Base-by-base conservation (phyloP, 2,888 invertebrate species). In the Chironomus riparius region DNA sequence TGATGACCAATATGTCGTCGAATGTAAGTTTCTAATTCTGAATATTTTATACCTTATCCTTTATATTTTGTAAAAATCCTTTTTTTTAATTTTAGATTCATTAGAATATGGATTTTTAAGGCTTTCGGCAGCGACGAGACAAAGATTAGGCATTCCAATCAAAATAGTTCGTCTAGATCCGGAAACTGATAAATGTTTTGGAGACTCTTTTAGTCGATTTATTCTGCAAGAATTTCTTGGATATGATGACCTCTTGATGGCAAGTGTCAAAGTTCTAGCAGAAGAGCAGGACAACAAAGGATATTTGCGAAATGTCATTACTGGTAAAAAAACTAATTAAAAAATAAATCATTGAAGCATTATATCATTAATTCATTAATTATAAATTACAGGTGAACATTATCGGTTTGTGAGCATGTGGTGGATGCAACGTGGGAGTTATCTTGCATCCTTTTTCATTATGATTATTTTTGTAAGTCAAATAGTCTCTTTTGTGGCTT, bases 401-500 rank as follows among this genome's bases (percentile, higher is more conserved):
- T 99, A 97, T 84, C 91, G 97, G 77, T 99, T 99, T 85, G 97
- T 99, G 71, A 95, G 94, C 79, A 94, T 97, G 91, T 93, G 96
- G 92, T 94, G 93, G 92, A 96, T 97, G 86, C 94, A 97, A 0
- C 90, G 96, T 81, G 93, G 93, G 78, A 95, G 97, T 0, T 99
- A 99, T 84, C 87, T 98, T 72, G 94, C 96, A 10, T 98, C 99
- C 0, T 93, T 96, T 82, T 92, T 96, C 85, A 95, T 98, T 77
- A 99, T 99, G 99, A 88, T 99, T 18, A 90, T 98, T 13, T 99
- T 99, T 87, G 98, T 98, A 88, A 94, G 98, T 95, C 21, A 21
- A 50, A 13, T 28, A 48, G 7, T 12, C n/a, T 47, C 21, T 21
- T 24, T 21, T 48, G 7, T 22, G n/a, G 21, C 70, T 13, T 21